Base-by-base conservation (phyloP, 1,140 invertebrate genomes). In the Megalonaias nervosa region DNA sequence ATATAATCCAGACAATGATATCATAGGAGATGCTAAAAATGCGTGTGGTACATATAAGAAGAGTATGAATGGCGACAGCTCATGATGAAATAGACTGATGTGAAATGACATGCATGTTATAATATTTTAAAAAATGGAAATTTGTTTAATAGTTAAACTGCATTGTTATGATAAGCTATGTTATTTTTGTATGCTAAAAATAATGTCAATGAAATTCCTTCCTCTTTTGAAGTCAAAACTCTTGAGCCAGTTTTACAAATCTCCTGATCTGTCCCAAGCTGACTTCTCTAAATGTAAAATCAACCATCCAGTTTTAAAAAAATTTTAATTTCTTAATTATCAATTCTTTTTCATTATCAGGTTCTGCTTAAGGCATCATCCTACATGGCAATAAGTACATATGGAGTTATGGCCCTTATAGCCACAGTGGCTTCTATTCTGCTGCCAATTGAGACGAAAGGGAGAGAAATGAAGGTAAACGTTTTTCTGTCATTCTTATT, bases 391-490 rank as follows among this genome's bases (percentile, higher is more conserved):
- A 88, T 91, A 23, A 84, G 84, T 21, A 84, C 87, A 5, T 91
- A 91, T 78, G 90, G 87, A 57, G 82, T 77, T 17, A 85, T 91
- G 62, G 82, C 85, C 61, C 64, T 91, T 14, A 61, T 90, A 31
- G 90, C 89, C n/a, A 84, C 88, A 17, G 75, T 87, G 16, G 87
- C 89, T 21, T 79, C 87, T 11, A 66, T 90, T 31, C 72, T 91
- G 55, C 78, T 91, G 71, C 91, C 91, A 17, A 90, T 91, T 60
- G 91, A 91, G 82, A 91, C 91, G 31, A 90, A 89, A 79, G 90
- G 90, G 5, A 81, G 88, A 74, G 87, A 90, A 80, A 86, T 91
- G 86, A 89, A 87, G 85, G 90, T 90, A 81, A 75, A 79, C 58
- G 17, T 66, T 70, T 48, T 48, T 9, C 38, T 48, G 38, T 0